phyloP scores from a whole-genome alignment of 2,888 invertebrate genomes.

The Trichogramma dendrolimi region DNA sequence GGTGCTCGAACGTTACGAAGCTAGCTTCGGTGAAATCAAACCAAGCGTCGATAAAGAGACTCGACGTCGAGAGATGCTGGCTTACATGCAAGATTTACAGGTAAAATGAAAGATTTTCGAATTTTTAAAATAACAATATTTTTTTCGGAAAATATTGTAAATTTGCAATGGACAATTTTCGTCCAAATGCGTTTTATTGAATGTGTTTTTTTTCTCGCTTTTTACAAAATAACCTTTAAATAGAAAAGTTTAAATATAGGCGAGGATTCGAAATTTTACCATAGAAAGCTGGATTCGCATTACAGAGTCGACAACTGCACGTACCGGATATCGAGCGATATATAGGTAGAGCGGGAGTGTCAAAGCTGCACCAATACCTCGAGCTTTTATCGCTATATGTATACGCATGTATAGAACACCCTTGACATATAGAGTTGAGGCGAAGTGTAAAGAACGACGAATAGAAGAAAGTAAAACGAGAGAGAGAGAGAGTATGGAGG shows the following conservation, averaged over 20 bases:
- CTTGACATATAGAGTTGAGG: constrained; percentile 12
- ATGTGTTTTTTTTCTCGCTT: no score
- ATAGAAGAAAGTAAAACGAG: constrained; percentile 16
- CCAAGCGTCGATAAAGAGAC: constrained; percentile 3
- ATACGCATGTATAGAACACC: constrained; percentile 9
- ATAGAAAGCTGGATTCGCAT: no score
- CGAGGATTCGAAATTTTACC: no score
- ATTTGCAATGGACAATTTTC: no score
- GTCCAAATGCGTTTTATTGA: no score
- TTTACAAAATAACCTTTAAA: no score
- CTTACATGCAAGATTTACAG: constrained; percentile 8
- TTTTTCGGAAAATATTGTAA: no score
- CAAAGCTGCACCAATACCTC: neutral
- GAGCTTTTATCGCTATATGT: constrained; percentile 31
- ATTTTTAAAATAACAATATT: no score
- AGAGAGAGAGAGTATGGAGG: constrained; percentile 11
- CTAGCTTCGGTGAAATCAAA: neutral
- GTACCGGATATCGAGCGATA: constrained; percentile 3
- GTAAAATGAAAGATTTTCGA: neutral
- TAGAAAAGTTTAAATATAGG: no score
- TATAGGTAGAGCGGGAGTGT: constrained; percentile 2
- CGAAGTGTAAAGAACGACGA: constrained; percentile 1
- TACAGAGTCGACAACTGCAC: constrained; percentile 10
- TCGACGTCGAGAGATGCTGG: constrained; percentile 3
- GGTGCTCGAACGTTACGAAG: constrained; percentile 8